Evolutionary conservation across 2,113 vertebrate genomes (phyloP).

Genomic region (Xyliphius kryptos): DNA sequence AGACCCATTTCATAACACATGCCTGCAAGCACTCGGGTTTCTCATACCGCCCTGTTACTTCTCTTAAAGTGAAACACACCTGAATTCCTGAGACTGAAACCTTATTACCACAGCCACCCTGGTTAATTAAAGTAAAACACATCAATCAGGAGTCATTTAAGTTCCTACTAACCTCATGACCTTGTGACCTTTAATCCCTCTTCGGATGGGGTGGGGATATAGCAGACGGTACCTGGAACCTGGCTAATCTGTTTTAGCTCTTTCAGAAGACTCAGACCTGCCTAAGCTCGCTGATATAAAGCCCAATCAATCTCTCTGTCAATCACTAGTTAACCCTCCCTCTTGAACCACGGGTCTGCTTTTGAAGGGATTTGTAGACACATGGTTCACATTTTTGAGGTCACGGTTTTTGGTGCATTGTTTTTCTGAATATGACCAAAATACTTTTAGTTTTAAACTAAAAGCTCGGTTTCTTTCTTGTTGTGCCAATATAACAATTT

Average conservation of each 20-base stretch:
- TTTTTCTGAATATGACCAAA: too few relatives aligned
- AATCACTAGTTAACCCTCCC: slow-evolving; percentile 11
- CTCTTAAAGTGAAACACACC: too few relatives aligned
- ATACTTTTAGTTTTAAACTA: too few relatives aligned
- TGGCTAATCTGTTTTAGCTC: slow-evolving; percentile 42
- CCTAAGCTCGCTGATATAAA: slow-evolving; percentile 26
- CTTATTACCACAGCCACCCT: slow-evolving; percentile 27
- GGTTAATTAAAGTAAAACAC: slow-evolving; percentile 17
- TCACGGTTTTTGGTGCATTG: too few relatives aligned
- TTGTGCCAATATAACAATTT: neutral
- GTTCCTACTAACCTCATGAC: slow-evolving; percentile 27
- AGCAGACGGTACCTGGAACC: slow-evolving; percentile 38
- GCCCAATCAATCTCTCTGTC: slow-evolving; percentile 31
- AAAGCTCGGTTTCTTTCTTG: too few relatives aligned
- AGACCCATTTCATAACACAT: slow-evolving; percentile 21
- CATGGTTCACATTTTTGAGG: slow-evolving; percentile 4
- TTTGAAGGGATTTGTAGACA: neutral
- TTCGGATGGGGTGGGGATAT: slow-evolving; percentile 22
- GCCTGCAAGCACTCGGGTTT: slow-evolving; percentile 11
- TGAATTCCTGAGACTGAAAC: neutral
- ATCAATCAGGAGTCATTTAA: slow-evolving; percentile 30
- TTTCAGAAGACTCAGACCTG: slow-evolving; percentile 12
- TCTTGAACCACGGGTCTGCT: neutral
- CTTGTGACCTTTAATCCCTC: slow-evolving; percentile 38
- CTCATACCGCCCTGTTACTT: too few relatives aligned